A percentile compares a stretch with the other conserved stretches of the same genome.
These are phyloP conservation scores for Bujurquina vittata DNA, from an alignment of 2,113 vertebrate genomes.

Conservation along the genomic window DNA sequence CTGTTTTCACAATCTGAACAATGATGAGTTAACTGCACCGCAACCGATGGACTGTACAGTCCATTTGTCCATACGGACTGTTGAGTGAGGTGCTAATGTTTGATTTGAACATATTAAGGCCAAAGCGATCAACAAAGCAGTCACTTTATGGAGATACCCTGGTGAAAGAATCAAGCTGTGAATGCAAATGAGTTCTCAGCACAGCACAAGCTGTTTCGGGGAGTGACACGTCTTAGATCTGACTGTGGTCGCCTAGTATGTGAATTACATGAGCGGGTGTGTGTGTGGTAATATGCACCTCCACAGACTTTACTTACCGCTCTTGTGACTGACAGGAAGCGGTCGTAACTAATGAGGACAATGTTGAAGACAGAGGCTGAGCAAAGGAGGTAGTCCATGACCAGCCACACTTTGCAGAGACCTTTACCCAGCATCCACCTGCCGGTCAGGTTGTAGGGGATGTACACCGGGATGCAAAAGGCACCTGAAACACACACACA, in stretches of 20 bases:
- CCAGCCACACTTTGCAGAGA: conserved; percentile 88
- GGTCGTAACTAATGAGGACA: conserved; percentile 93
- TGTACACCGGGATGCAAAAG: conserved; percentile 89
- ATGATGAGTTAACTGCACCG: neutral
- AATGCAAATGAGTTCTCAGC: conserved; percentile 18
- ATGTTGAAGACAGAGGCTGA: conserved; percentile 91
- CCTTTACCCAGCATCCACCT: conserved; percentile 82
- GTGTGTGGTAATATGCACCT: conserved; percentile 31
- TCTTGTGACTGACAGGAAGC: conserved; percentile 90
- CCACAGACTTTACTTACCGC: conserved; percentile 84
- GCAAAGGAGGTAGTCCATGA: conserved; percentile 88
- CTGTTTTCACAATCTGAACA: neutral
- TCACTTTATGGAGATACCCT: neutral
- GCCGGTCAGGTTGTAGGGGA: conserved; percentile 84
- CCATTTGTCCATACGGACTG: neutral
- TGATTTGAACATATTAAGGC: conserved; percentile 8
- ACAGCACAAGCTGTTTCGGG: neutral
- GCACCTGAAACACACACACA: conserved; percentile 74
- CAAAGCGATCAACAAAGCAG: neutral
- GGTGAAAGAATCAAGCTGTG: neutral
- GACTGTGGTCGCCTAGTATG: neutral
- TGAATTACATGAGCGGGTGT: neutral
- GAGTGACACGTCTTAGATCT: conserved; percentile 9
- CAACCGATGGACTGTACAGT: neutral
- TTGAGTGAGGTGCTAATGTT: neutral